phyloP scores from a whole-genome alignment of 2,888 invertebrate genomes.

The Mayetiola destructor region DNA sequence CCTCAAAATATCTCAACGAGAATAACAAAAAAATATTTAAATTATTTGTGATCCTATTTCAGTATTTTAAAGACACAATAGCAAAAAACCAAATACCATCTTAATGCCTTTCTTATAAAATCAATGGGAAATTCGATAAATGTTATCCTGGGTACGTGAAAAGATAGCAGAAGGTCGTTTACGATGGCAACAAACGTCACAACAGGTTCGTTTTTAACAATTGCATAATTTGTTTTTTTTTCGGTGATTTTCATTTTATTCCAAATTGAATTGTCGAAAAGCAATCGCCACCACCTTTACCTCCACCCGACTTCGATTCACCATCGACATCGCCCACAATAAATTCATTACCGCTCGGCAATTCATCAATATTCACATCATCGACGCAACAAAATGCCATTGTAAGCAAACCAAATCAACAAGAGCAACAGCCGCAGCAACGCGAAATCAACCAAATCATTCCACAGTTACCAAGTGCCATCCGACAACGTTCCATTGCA shows the following conservation, averaged over 20 bases:
- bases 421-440: no score
- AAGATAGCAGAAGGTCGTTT: conserved; percentile 34
- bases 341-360: no score
- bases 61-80: no score
- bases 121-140: conserved; percentile 18
- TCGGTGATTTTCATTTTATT: not conserved
- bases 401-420: not conserved
- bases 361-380: not conserved
- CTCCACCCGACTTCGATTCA: not conserved
- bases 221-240: no score
- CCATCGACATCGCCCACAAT: not conserved
- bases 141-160: conserved; percentile 36
- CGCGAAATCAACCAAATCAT: no score
- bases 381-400: not conserved
- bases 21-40: no score
- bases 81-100: no score
- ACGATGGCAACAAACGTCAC: conserved; percentile 27
- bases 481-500: not conserved
- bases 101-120: no score
- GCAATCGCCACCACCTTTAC: not conserved
- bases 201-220: conserved; percentile 3
- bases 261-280: not conserved
- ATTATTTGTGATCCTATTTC: no score
- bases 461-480: no score
- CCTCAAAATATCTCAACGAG: no score